These are phyloP conservation scores for Rhadina sibilatrix DNA, from an alignment of 2,113 vertebrate genomes.

Conservation along the genomic window DNA sequence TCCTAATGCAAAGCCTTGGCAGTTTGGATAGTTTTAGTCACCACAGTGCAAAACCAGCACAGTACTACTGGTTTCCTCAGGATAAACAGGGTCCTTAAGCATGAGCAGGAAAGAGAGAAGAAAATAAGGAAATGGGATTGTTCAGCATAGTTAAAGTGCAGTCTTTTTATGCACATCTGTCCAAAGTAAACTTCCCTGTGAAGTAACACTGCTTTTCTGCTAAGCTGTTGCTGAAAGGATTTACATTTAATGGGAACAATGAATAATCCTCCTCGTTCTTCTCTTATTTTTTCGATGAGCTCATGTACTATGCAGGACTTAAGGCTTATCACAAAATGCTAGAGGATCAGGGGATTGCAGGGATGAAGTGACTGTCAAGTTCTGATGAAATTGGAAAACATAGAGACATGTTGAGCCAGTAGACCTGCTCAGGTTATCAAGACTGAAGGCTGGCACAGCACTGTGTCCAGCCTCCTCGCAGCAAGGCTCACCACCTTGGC, in stretches of 20 bases:
- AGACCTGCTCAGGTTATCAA: not conserved
- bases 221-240: not conserved
- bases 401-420: not conserved
- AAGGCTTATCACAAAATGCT: not conserved
- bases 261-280: not conserved
- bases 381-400: not conserved
- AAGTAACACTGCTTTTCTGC: not conserved
- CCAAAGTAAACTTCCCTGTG: not conserved
- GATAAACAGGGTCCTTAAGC: not conserved
- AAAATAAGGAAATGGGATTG: not conserved
- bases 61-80: not conserved
- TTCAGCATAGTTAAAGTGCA: not conserved
- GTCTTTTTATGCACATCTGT: not conserved
- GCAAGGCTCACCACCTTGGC: accelerated
- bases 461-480: not conserved
- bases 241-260: not conserved
- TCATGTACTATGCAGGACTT: not conserved
- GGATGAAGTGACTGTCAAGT: not conserved
- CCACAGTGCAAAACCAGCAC: not conserved
- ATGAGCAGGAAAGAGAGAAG: not conserved
- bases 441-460: not conserved
- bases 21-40: not conserved
- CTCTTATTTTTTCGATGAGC: conserved; percentile 1
- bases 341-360: not conserved
- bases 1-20: not conserved